phyloP scores from a whole-genome alignment of 2,888 invertebrate genomes.

The Leptarthrus brevirostris region DNA sequence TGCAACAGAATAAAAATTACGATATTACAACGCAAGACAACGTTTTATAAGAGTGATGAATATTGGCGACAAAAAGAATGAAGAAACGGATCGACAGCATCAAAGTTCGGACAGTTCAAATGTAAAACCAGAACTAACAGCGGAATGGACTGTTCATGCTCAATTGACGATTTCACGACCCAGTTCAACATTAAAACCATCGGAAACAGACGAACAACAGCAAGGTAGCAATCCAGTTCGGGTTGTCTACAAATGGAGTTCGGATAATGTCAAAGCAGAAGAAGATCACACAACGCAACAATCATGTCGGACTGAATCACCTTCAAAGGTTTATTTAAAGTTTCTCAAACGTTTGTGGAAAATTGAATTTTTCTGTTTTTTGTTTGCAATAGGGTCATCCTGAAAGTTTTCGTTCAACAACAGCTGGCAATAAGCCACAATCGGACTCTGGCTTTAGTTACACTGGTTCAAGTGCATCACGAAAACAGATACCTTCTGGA shows the following conservation, averaged over 20 bases:
- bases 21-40: neutral
- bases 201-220: conserved; percentile 59
- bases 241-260: conserved; percentile 68
- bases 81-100: conserved; percentile 35
- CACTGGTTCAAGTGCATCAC: conserved; percentile 68
- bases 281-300: conserved; percentile 65
- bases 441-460: conserved; percentile 69
- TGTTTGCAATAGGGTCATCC: conserved; percentile 49
- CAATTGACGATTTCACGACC: conserved; percentile 74
- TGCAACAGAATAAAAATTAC: neutral
- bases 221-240: conserved; percentile 63
- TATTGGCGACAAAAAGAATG: conserved; percentile 47
- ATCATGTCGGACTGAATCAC: conserved; percentile 49
- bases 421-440: conserved; percentile 59
- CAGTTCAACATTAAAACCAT: conserved; percentile 60
- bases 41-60: conserved; percentile 48
- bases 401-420: conserved; percentile 64
- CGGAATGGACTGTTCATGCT: conserved; percentile 78
- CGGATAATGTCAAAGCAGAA: conserved; percentile 69
- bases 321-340: conserved; percentile 1
- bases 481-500: conserved; percentile 55
- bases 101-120: conserved; percentile 3
- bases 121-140: conserved; percentile 64
- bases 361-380: conserved; percentile 19
- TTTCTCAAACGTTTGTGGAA: too few species aligned